These are phyloP conservation scores for Xylota sylvarum DNA, from an alignment of 2,888 invertebrate genomes.

Conservation along the genomic window DNA sequence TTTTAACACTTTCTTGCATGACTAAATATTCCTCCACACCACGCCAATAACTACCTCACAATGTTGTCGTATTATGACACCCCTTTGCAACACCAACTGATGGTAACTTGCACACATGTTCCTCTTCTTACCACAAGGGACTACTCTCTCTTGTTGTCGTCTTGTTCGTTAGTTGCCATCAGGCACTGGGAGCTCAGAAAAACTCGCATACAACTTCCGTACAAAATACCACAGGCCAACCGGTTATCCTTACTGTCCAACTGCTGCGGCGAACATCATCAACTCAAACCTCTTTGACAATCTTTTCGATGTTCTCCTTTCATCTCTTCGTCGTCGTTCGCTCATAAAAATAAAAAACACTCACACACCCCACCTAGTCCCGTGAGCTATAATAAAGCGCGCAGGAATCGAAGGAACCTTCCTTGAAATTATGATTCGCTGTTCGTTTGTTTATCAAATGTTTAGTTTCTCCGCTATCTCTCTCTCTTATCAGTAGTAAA, in stretches of 20 bases:
- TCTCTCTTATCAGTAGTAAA: slow-evolving; percentile 47
- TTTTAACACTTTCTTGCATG: background rate
- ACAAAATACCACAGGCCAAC: slow-evolving; percentile 13
- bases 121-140: background rate
- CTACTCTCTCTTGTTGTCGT: slow-evolving; percentile 48
- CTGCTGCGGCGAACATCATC: background rate
- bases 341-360: background rate
- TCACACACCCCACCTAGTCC: background rate
- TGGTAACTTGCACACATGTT: slow-evolving; percentile 11
- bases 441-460: slow-evolving; percentile 66
- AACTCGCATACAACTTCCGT: background rate
- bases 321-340: background rate
- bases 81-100: background rate
- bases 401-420: slow-evolving; percentile 2
- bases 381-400: background rate
- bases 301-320: background rate
- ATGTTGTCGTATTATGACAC: background rate
- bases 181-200: slow-evolving; percentile 54
- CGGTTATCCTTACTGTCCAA: slow-evolving; percentile 55
- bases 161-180: slow-evolving; percentile 56
- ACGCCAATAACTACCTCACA: background rate
- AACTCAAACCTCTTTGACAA: slow-evolving; percentile 24
- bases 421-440: slow-evolving; percentile 53
- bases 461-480: slow-evolving; percentile 46
- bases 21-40: background rate